Base-by-base conservation (phyloP, 2,888 invertebrate species). In the Dryadula phaetusa region DNA sequence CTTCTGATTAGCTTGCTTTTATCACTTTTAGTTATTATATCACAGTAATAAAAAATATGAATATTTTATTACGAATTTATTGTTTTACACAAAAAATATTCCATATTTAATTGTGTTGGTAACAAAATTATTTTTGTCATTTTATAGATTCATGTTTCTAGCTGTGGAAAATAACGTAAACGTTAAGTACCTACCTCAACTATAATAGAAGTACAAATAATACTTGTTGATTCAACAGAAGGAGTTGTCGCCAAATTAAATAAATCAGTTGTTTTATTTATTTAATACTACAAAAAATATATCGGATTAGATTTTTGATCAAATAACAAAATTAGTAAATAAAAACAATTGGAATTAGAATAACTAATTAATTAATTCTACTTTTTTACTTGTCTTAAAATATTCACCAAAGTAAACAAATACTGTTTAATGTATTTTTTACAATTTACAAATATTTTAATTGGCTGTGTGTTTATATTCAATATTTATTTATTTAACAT, bases 401-500 rank as follows among this genome's bases (percentile, higher is more conserved):
- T 49, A 4, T 49, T 16, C 6, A 49, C 25, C n/a, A 49, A 16
- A 49, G 3, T 37, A 28, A 28, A 1, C 10, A 20, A 20, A 22
- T 46, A 20, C 12, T 46, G 5, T 14, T 46, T 46, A 20, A 12
- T 46, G 12, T 47, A 22, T 47, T 14, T 22, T 47, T 22, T 47
- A 47, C 12, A 12, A 40, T 4, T 4, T 12, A 47, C 22, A 49
- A n/a, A 49, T 8, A 28, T n/a, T 49, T 49, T 49, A 25, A 52
- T 52, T n/a, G 49, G 49, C 28, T 52, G 49, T 52, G 49, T 52
- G 25, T 22, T 25, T 22, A 22, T 16, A 52, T n/a, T 16, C 28
- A 14, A 47, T 16, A 52, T 10, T 16, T 28, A 16, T 16, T 28
- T 52, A n/a, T n/a, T 52, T 28, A 25, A 52, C 8, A 8, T 52